phyloP scores from a whole-genome alignment of 2,113 vertebrate genomes.

The Uria lomvia region DNA sequence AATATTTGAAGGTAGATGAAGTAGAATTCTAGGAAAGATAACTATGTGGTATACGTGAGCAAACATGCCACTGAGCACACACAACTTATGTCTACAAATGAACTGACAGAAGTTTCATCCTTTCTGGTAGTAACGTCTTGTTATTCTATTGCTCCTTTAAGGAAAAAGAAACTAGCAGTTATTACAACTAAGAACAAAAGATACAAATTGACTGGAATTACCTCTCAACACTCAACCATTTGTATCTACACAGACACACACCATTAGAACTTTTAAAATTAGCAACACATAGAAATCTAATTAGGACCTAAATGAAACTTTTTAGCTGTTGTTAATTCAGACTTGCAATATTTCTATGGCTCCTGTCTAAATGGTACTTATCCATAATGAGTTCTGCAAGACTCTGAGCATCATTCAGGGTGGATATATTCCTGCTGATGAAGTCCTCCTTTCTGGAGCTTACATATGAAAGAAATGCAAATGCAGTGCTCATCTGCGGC shows the following conservation, averaged over 20 bases:
- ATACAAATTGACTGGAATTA: not conserved
- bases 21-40: not conserved
- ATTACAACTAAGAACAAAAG: not conserved
- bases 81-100: not conserved
- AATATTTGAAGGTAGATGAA: not conserved
- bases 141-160: not conserved
- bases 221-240: not conserved
- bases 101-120: not conserved
- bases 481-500: not conserved
- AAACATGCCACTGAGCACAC: not conserved
- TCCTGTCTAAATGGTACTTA: not conserved
- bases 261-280: not conserved
- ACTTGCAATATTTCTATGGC: not conserved
- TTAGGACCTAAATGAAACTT: conserved; percentile 28
- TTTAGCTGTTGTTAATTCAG: not conserved
- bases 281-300: not conserved
- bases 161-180: not conserved
- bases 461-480: not conserved
- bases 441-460: not conserved
- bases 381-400: not conserved
- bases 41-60: not conserved
- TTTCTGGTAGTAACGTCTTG: not conserved
- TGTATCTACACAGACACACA: not conserved
- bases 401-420: not conserved
- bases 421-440: not conserved